Evolutionary conservation across 2,113 vertebrate genomes (phyloP).

Genomic region (Rhipidura dahli): DNA sequence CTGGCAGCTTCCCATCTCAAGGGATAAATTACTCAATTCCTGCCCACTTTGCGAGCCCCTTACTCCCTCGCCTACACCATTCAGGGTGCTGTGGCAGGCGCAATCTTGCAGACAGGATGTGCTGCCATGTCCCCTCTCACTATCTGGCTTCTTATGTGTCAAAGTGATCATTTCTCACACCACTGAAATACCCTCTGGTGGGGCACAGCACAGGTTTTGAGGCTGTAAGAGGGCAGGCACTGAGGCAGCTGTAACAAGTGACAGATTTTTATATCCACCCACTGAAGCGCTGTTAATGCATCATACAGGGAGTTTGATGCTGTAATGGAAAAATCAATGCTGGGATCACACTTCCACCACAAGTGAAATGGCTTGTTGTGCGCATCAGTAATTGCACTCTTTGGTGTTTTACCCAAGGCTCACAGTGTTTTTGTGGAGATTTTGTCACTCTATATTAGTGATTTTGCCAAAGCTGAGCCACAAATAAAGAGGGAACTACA

Average conservation of each 20-base stretch:
- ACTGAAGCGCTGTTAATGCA: background rate
- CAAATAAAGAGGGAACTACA: background rate
- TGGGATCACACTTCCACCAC: background rate
- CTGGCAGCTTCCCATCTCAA: background rate
- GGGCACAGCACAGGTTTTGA: background rate
- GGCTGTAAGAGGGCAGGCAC: background rate
- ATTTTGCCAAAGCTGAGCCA: background rate
- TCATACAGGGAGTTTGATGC: background rate
- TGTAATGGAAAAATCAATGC: constrained; percentile 22
- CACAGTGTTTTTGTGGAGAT: background rate
- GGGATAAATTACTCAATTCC: background rate
- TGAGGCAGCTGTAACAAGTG: background rate
- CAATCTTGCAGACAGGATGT: background rate
- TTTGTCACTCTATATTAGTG: background rate
- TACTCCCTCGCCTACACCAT: background rate
- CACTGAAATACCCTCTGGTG: rapidly evolving
- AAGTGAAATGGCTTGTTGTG: background rate
- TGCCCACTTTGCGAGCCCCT: background rate
- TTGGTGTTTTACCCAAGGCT: background rate
- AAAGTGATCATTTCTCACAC: background rate
- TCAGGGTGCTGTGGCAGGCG: background rate
- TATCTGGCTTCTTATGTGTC: background rate
- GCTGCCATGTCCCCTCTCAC: background rate
- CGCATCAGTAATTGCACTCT: background rate
- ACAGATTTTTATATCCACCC: background rate